Conservation (phyloP, 2,797 vertebrate species). For the Arctocebus calabarensis region DNA sequence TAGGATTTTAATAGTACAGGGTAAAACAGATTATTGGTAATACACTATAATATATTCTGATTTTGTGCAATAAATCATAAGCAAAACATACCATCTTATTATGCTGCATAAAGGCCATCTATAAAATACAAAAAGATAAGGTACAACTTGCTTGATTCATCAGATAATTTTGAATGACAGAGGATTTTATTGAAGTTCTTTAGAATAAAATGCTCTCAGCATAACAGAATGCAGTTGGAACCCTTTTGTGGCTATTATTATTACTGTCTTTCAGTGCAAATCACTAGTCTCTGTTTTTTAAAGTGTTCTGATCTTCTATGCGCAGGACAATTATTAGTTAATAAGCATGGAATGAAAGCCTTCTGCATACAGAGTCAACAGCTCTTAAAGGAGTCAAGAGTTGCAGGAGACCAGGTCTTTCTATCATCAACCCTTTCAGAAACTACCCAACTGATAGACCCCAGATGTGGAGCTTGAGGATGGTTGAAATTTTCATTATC, state of each 20-base stretch:
- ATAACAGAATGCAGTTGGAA: neutral
- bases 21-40: neutral
- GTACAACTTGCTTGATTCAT: neutral
- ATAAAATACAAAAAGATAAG: slow-evolving; percentile 46
- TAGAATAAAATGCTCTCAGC: slow-evolving; percentile 35
- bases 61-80: neutral
- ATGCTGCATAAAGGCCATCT: neutral
- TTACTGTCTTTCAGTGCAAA: neutral
- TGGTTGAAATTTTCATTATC: neutral
- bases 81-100: neutral
- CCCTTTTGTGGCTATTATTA: neutral
- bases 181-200: neutral
- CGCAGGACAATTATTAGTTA: neutral
- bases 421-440: neutral
- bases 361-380: neutral
- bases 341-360: neutral
- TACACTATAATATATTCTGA: neutral
- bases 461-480: neutral
- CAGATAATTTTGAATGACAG: neutral
- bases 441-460: neutral
- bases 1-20: neutral
- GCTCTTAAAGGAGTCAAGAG: neutral
- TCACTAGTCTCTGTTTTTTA: neutral
- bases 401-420: neutral
- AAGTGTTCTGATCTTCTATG: neutral